These are phyloP conservation scores for Anarsia innoxiella DNA, from an alignment of 2,888 invertebrate genomes.

Conservation along the genomic window DNA sequence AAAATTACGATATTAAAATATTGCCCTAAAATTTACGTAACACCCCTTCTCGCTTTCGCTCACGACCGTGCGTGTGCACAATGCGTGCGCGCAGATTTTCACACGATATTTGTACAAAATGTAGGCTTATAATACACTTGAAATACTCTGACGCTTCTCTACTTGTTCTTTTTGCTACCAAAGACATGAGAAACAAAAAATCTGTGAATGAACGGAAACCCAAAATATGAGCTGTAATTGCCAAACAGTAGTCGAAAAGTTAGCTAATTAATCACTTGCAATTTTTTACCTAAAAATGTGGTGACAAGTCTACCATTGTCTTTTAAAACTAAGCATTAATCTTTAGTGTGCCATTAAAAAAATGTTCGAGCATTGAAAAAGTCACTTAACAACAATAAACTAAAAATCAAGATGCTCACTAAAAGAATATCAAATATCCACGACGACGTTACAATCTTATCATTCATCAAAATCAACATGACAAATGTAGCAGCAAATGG, in stretches of 20 bases:
- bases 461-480: constrained; percentile 7
- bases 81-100: constrained; percentile 50
- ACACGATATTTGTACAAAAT: constrained; percentile 37
- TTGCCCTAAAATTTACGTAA: constrained; percentile 41
- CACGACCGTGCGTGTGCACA: constrained; percentile 48
- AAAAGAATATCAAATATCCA: no score
- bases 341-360: no score
- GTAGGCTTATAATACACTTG: constrained; percentile 16
- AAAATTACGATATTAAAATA: no score
- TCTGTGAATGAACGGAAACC: neutral
- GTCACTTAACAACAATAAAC: no score
- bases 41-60: constrained; percentile 45
- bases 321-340: no score
- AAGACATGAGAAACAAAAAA: neutral
- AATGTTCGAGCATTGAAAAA: no score
- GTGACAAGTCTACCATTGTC: no score
- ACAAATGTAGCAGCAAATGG: constrained; percentile 7
- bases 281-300: no score
- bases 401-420: no score
- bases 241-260: no score
- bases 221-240: neutral
- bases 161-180: constrained; percentile 16
- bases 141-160: constrained; percentile 16
- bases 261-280: no score
- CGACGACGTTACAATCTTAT: neutral